phyloP scores from a whole-genome alignment of 2,113 vertebrate species.

The Prunella himalayana region DNA sequence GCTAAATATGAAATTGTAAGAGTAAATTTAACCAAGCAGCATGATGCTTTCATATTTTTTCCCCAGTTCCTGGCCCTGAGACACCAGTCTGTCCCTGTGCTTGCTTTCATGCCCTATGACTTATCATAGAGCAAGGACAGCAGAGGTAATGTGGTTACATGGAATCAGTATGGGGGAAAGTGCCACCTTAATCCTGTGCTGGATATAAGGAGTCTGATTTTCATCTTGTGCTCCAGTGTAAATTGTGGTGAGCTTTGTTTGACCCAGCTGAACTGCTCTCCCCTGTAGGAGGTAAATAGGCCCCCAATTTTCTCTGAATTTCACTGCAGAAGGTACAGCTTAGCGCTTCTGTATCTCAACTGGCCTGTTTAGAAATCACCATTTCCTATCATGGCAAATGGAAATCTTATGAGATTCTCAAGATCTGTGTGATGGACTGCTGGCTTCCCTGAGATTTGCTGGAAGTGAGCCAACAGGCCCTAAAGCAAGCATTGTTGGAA shows the following conservation, averaged over 20 bases:
- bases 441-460: neutral
- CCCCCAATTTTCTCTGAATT: neutral
- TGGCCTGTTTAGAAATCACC: neutral
- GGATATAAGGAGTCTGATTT: neutral
- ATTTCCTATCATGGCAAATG: neutral
- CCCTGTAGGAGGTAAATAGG: neutral
- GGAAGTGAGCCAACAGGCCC: neutral
- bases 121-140: slow-evolving; percentile 27
- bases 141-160: slow-evolving; percentile 39
- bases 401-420: neutral
- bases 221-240: neutral
- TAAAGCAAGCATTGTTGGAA: neutral
- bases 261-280: neutral
- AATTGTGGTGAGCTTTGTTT: neutral
- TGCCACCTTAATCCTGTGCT: neutral
- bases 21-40: slow-evolving; percentile 23
- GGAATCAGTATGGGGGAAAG: neutral
- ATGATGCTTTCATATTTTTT: neutral
- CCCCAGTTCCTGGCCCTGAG: neutral
- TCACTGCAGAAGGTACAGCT: neutral
- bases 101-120: slow-evolving; percentile 30
- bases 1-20: neutral
- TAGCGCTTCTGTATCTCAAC: neutral
- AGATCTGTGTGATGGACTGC: neutral
- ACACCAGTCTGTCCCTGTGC: neutral